These are phyloP conservation scores for Chrysaora quinquecirrha DNA, from an alignment of 30 jellyfish, hydroid and myxozoan genomes.

Conservation along the genomic window DNA sequence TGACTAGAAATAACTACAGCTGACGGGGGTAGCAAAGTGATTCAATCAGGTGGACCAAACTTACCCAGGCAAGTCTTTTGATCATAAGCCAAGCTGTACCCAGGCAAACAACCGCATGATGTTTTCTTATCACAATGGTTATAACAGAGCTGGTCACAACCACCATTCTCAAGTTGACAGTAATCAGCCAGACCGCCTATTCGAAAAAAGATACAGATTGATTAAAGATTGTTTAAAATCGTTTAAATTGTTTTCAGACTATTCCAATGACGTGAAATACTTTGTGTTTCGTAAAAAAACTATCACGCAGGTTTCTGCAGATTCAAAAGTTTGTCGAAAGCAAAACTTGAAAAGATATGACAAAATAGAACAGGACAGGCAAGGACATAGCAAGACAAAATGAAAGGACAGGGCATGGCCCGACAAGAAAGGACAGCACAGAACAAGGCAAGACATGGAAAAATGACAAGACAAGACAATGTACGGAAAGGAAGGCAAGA, in stretches of 20 bases:
- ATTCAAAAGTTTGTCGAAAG: too few species aligned
- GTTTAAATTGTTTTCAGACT: too few species aligned
- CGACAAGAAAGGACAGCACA: conserved; percentile 10
- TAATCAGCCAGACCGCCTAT: conserved; percentile 94
- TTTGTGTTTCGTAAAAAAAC: too few species aligned
- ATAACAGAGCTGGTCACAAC: conserved; percentile 92
- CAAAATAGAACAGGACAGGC: too few species aligned
- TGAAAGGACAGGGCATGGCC: neutral
- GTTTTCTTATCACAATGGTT: conserved; percentile 86
- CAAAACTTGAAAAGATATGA: too few species aligned
- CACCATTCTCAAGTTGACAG: conserved; percentile 97
- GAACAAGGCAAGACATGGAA: neutral
- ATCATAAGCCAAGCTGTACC: conserved; percentile 93
- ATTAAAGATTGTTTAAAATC: too few species aligned
- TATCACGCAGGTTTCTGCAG: too few species aligned
- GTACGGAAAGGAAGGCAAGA: conserved; percentile 13
- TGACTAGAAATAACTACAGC: too few species aligned
- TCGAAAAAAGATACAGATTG: neutral
- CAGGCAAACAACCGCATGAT: conserved; percentile 86
- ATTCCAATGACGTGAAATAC: too few species aligned
- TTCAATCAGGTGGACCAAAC: neutral
- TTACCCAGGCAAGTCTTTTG: conserved; percentile 94
- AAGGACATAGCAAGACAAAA: too few species aligned
- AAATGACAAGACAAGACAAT: too few species aligned
- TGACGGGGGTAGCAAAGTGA: too few species aligned